Evolutionary conservation across 2,797 vertebrate genomes (phyloP).

Genomic region (Otolemur crassicaudatus): DNA sequence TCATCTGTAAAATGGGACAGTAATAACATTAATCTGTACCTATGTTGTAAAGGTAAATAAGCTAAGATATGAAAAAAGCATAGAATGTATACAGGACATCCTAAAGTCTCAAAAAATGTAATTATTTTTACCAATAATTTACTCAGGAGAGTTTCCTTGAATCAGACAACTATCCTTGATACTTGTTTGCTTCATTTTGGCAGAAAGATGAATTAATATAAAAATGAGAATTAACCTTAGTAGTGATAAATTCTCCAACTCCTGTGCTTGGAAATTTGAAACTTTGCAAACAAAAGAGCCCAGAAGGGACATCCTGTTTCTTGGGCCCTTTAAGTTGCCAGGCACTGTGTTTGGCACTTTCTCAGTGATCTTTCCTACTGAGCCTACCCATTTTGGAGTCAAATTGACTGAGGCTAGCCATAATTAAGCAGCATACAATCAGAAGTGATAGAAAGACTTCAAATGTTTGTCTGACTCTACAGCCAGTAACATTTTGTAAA

Average conservation of each 20-base stretch:
- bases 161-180: background rate
- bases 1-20: background rate
- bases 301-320: background rate
- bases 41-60: background rate
- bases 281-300: background rate
- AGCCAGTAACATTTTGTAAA: background rate
- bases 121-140: conserved; percentile 22
- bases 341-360: background rate
- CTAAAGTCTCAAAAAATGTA: background rate
- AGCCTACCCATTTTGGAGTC: background rate
- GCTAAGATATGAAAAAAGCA: background rate
- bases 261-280: conserved; percentile 1
- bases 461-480: background rate
- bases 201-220: background rate
- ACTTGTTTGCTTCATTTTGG: background rate
- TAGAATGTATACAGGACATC: background rate
- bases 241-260: background rate
- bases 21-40: background rate
- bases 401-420: background rate
- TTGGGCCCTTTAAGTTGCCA: background rate
- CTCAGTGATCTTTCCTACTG: background rate
- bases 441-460: background rate
- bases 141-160: background rate
- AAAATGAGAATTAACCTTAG: background rate
- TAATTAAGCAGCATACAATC: background rate